Evolutionary conservation across 1,140 invertebrate species (phyloP), one percentile per base, ranked within the genome.

Genomic region (Halyomorpha halys): DNA sequence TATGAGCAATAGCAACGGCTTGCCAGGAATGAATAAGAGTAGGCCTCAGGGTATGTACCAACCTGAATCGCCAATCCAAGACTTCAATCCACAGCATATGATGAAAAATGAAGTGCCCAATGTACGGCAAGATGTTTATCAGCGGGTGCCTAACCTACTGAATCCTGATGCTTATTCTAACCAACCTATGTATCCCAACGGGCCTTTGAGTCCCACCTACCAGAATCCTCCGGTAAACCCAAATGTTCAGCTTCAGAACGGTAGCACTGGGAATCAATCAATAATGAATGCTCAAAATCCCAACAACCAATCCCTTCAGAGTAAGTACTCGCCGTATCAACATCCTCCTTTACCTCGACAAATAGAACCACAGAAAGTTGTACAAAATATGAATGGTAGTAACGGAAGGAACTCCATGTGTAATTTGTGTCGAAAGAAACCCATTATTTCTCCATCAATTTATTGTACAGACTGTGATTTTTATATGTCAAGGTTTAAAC

Each of bases 381-480:
- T 39, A 18, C 27, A 51, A 15, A 23, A 16, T 23, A 56, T 23
- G 18, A 23, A 16, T 11, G n/a, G 30, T 44, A 11, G 13, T 49
- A 34, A 61, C 25, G 51, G 51, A 2, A 77, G 77, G 68, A 74
- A 74, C 1, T 74, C 76, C 13, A 79, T 79, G 27, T 94, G 91
- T 74, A 86, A 91, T 76, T 77, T 94, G 60, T 94, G 91, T 73
- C 79, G 89, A 25, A 91, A 93, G 72, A 89, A 90, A 71, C 80
- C 81, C 65, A 83, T 93, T 5, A 79, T 78, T 5, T 81, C 86
- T 25, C 83, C 87, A 0, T 82, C 84, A 14, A 79, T 87, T 44
- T 94, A 93, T 73, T 94, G 91, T 75, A 79, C 84, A 16, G 90
- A 93, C 73, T 94, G 91, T 75, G 88, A 92, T 71, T 92, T 88